Evolutionary conservation across 1,140 invertebrate genomes (phyloP).

Genomic region (Heliothis virescens): DNA sequence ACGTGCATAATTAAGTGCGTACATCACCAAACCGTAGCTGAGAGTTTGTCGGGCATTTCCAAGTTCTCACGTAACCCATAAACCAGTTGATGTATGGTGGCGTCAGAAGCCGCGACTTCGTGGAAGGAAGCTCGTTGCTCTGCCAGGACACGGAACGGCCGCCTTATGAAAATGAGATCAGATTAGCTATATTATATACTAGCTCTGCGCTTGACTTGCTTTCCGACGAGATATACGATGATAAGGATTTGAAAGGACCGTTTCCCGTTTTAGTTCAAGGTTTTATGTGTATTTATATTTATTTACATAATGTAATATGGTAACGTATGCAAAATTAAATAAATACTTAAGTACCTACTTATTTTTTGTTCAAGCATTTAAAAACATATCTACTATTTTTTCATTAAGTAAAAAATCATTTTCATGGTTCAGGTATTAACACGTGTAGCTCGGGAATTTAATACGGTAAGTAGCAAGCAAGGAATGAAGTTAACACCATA

Average conservation of each 20-base stretch:
- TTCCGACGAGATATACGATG: conserved; percentile 6
- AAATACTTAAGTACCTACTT: too few relatives aligned
- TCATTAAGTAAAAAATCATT: too few relatives aligned
- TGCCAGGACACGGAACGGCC: conserved; percentile 25
- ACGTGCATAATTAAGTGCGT: conserved; percentile 14
- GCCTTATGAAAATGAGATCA: conserved; percentile 47
- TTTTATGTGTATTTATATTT: not conserved
- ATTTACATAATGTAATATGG: too few relatives aligned
- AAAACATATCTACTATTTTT: too few relatives aligned
- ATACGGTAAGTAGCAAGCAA: too few relatives aligned
- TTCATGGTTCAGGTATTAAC: too few relatives aligned
- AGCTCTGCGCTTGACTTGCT: not conserved
- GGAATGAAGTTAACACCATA: too few relatives aligned
- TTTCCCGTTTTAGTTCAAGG: conserved; percentile 6
- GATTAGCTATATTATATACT: conserved; percentile 35
- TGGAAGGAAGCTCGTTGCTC: conserved; percentile 41
- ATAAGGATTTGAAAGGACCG: conserved; percentile 25
- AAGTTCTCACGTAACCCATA: conserved; percentile 51
- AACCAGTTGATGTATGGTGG: conserved; percentile 43
- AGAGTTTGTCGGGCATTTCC: conserved; percentile 17
- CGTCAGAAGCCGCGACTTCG: conserved; percentile 40
- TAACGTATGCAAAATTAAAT: too few relatives aligned
- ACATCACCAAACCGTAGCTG: not conserved
- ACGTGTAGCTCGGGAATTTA: too few relatives aligned
- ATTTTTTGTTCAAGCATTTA: too few relatives aligned